Base-by-base conservation (phyloP, 2,888 invertebrate species). In the Cephalotes varians region DNA sequence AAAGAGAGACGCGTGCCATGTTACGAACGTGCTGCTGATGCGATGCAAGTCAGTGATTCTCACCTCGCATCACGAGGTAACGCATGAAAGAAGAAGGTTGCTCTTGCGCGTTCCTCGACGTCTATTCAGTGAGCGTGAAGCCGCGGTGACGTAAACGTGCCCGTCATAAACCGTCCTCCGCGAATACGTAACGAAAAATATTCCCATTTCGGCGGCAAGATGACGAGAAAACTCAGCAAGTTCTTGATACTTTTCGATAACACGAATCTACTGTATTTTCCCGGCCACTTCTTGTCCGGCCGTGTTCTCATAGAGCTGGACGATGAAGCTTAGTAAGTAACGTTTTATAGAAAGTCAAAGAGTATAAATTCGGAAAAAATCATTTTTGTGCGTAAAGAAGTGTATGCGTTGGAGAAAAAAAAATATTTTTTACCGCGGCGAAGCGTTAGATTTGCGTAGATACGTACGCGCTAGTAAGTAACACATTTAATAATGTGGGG, bases 231-330 rank as follows among this genome's bases (percentile, higher is more conserved):
- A 95, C 95, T 99, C 91, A 96, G 98, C 88, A 98, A 98, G 95
- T 99, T 99, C 95, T 96, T 98, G 85, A 98, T 99, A 92, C 96
- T 98, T 87, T 98, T 99, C 95, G 98, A 99, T 95, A 98, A 98
- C 94, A 98, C 98, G 65, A 98, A 98, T 91, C 95, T 99, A 87
- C 95, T 99, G 83, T 99, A 98, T 95, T 98, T 98, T 94, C 98
- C 98, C 84, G 98, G 98, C 7, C 98, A 98, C 95, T 98, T 98
- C 95, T 95, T 98, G 88, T 98, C 98, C 77, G 98, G 98, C 56
- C 96, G 98, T 93, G 98, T 99, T 81, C 96, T 99, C 77, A 97
- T 99, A 94, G 98, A 99, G 94, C 95, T 98, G 86, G 98, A 98
- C 94, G 98, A 98, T 95, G 98, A 98, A 95, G 98, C 98, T 88